Percentiles rank a stretch among this genome's conserved stretches.
These are phyloP conservation scores for Dendrolimus houi DNA, from an alignment of 2,888 invertebrate species.

Conservation along the genomic window DNA sequence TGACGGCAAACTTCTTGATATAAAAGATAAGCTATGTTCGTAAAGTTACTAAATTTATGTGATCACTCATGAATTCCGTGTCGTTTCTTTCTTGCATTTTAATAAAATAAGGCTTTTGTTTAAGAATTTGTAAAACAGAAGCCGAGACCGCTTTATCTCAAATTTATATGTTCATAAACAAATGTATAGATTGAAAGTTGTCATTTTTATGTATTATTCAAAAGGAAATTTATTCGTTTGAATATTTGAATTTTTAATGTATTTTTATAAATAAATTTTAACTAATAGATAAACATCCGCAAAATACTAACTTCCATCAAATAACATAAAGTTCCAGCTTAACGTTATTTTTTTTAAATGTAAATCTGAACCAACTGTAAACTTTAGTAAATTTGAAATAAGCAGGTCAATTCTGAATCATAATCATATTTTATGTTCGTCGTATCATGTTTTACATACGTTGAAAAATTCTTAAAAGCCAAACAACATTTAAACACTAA, in stretches of 20 bases:
- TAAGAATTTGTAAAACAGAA: not conserved
- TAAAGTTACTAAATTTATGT: not conserved
- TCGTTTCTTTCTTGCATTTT: not conserved
- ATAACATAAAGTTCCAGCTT: no score
- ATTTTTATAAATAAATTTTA: not conserved
- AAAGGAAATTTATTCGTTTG: not conserved
- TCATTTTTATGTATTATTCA: not conserved
- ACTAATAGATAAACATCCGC: no score
- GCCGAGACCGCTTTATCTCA: not conserved
- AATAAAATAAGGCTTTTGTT: not conserved
- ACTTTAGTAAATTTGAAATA: no score
- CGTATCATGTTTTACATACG: no score
- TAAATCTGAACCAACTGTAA: no score
- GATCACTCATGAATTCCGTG: not conserved
- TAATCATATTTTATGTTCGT: no score
- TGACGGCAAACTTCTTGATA: not conserved
- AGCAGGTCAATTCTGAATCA: no score
- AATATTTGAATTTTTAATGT: not conserved
- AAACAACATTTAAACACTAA: no score
- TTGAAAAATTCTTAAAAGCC: no score
- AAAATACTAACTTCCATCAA: no score
- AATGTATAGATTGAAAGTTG: conserved; percentile 8
- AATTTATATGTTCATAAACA: not conserved
- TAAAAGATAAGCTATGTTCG: not conserved
- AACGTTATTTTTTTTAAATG: no score